Conservation (phyloP, 2,797 vertebrate species). For the Cirrhinus molitorella region DNA sequence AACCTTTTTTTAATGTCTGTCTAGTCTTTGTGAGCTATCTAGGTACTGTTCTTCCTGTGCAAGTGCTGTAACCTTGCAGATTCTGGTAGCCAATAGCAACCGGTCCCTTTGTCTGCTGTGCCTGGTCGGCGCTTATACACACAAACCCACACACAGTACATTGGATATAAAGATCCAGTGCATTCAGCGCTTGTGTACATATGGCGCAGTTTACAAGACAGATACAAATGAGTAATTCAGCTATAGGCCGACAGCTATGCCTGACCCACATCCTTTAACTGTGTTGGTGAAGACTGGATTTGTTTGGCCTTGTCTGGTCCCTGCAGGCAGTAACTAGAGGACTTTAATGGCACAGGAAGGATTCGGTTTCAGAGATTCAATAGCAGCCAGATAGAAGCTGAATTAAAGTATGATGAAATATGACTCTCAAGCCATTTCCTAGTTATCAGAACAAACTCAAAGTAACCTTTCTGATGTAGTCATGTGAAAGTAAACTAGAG, state of each 20-base stretch:
- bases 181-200: conserved; percentile 20
- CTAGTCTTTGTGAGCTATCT: conserved; percentile 14
- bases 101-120: conserved; percentile 3
- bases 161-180: background rate
- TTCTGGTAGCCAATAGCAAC: conserved; percentile 51
- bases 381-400: conserved; percentile 22
- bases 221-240: conserved; percentile 35
- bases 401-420: conserved; percentile 39
- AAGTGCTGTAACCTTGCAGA: conserved; percentile 40
- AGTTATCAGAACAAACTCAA: conserved; percentile 4
- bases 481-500: background rate
- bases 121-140: background rate
- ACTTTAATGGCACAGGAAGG: conserved; percentile 39
- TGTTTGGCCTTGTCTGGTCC: conserved; percentile 50
- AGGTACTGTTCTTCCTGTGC: conserved; percentile 20
- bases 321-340: conserved; percentile 42
- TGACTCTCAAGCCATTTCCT: conserved; percentile 23
- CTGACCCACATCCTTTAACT: conserved; percentile 59
- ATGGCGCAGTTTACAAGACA: conserved; percentile 35
- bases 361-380: conserved; percentile 42
- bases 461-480: conserved; percentile 14
- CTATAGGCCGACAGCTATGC: conserved; percentile 54
- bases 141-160: background rate
- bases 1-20: background rate
- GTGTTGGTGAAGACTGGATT: conserved; percentile 45